Base-by-base conservation (phyloP, 2,888 invertebrate genomes). In the Homarus gammarus region DNA sequence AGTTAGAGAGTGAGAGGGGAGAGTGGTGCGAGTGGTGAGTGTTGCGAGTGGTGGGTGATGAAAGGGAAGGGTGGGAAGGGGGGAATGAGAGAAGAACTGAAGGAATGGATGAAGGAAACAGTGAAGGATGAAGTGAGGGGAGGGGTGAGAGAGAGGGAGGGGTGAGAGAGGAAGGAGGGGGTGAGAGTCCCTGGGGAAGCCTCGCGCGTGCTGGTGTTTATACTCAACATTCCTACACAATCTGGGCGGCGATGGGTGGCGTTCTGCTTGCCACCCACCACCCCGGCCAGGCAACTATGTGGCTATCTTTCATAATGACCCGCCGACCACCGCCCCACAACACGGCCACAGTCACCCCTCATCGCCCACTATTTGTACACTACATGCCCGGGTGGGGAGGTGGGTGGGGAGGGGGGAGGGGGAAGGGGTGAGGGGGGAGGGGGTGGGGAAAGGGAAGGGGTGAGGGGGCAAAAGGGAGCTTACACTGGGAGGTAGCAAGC, bases 131-230 rank as follows among this genome's bases (percentile, higher is more conserved):
- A n/a, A n/a, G n/a, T n/a, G n/a, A n/a, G 8, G 56, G 12, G 56
- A 18, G 51, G 2, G 51, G 12, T 15, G 27, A 27, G 61, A 18
- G 64, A 22, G 64, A 5, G 64, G 10, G 27, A 27, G 64, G 27
- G 27, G 27, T 3, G 6, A 27, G 10, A 10, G 5, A 27, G 27
- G 64, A 22, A 27, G 31, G 27, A 27, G 64, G 5, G 64, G 27
- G 27, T 0, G 27, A 5, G 27, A 6, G 64, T 3, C 27, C n/a
- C 6, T 8, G 64, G 31, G 27, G 31, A 27, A 22, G 64, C 56
- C 15, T 27, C 3, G 64, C 64, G 64, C 64, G 64, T 64, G 64
- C 64, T 27, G n/a, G 64, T 64, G 64, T 64, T 64, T 64, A 64
- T 22, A 2, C 31, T 64, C 3, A 44, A 64, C 64, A 64, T 64